Evolutionary conservation across 2,797 vertebrate species (phyloP).

Genomic region (Protosalanx chinensis): DNA sequence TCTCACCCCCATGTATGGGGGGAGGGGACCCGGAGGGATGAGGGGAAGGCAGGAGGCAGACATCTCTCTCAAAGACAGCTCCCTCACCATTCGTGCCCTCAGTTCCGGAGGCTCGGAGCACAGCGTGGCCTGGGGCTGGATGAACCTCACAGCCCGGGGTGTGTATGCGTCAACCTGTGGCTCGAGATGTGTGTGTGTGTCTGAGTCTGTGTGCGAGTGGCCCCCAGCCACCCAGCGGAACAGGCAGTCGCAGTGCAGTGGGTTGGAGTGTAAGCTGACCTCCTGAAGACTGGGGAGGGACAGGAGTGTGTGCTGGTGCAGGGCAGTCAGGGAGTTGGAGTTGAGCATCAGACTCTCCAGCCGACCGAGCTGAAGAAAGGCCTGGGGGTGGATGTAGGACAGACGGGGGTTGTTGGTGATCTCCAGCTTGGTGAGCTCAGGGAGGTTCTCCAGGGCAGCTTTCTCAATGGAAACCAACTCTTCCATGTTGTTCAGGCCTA

Average conservation of each 20-base stretch:
- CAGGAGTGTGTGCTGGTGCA: slow-evolving; percentile 85
- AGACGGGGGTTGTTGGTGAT: slow-evolving; percentile 95
- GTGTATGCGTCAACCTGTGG: neutral
- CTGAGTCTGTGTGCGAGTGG: slow-evolving; percentile 32
- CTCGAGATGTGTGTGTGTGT: slow-evolving; percentile 1
- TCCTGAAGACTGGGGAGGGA: slow-evolving; percentile 92
- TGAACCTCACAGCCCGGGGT: slow-evolving; percentile 78
- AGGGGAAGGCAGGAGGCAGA: slow-evolving; percentile 88
- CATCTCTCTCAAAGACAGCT: slow-evolving; percentile 92
- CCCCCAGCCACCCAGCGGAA: slow-evolving; percentile 91
- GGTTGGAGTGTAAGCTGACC: slow-evolving; percentile 95
- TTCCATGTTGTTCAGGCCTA: slow-evolving; percentile 97
- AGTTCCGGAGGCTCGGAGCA: slow-evolving; percentile 93
- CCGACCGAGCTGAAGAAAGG: slow-evolving; percentile 84
- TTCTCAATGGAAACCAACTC: slow-evolving; percentile 95
- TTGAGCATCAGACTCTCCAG: slow-evolving; percentile 98
- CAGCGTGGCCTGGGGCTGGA: slow-evolving; percentile 91
- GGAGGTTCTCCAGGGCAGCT: slow-evolving; percentile 89
- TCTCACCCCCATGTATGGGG: slow-evolving; percentile 74
- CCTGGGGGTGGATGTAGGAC: slow-evolving; percentile 91
- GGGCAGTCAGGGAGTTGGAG: slow-evolving; percentile 91
- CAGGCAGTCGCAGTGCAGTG: slow-evolving; percentile 93
- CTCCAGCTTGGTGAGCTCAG: slow-evolving; percentile 95
- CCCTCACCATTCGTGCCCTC: slow-evolving; percentile 79
- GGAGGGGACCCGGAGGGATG: slow-evolving; percentile 84